phyloP scores from a whole-genome alignment of 2,113 vertebrate genomes.

The Hassar affinis region DNA sequence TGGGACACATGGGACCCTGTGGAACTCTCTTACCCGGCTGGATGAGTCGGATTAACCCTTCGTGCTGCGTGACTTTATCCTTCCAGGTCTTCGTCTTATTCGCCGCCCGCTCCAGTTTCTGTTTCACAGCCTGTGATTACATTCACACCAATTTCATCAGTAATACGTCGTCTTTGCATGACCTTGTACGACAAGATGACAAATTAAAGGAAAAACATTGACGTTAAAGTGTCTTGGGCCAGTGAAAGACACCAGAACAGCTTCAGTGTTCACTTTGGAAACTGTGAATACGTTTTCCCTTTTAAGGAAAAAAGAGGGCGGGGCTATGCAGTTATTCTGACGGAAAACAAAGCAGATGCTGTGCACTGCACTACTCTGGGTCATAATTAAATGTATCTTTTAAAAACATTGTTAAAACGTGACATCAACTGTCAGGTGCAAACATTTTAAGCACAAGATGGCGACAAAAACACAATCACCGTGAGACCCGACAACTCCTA shows the following conservation, averaged over 20 bases:
- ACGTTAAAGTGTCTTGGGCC: not conserved
- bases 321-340: not conserved
- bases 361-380: not conserved
- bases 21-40: conserved; percentile 81
- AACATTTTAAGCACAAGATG: not conserved
- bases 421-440: not conserved
- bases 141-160: not conserved
- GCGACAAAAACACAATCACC: not conserved
- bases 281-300: not conserved
- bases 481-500: too few species aligned
- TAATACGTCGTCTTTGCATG: not conserved
- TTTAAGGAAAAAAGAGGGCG: not conserved
- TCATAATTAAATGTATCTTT: not conserved
- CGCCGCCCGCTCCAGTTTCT: conserved; percentile 86
- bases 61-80: conserved; percentile 92
- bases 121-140: conserved; percentile 78
- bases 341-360: not conserved
- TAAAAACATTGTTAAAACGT: too few species aligned
- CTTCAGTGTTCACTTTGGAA: not conserved
- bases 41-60: conserved; percentile 88
- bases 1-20: not conserved
- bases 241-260: not conserved
- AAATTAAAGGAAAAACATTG: not conserved
- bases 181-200: conserved; percentile 1
- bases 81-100: conserved; percentile 91